Base-by-base conservation (phyloP, 2,888 invertebrate species). In the Siphonodentalium dalli region DNA sequence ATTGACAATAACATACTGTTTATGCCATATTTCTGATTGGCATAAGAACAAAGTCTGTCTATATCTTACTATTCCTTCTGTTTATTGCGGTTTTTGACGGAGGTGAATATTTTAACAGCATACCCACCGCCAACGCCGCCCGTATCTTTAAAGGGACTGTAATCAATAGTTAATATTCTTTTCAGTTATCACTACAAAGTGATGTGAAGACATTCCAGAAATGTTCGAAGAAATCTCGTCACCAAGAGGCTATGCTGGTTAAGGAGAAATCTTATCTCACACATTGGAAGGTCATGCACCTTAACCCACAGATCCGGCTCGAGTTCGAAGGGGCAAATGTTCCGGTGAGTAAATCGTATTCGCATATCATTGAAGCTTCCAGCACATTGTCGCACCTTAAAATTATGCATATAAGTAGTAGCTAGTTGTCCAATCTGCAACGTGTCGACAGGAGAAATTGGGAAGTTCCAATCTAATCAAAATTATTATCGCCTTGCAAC, bases 281-380 rank as follows among this genome's bases (percentile, higher is more conserved):
- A 24, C 71, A 75, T 49, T 81, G 79, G 79, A 66, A 68, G 44
- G 65, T 79, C 13, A 54, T 72, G 13, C 72, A 74, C 51, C 68
- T 66, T 21, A 71, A 81, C 54, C 81, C 81, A 13, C 65, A 70
- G 53, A 56, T 74, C 34, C 63, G 81, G 46, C 54, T 80, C 58
- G 81, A 81, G 51, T 68, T 71, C 55, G 78, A 79, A 58, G 69
- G 68, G 31, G 56, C 68, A 8, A 72, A 72, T 27, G 78, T 81
- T 4, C 71, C 68, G 24, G 81, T 79, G 66, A 70, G 65, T 64
- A 3, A n/a, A n/a, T n/a, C n/a, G n/a, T n/a, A n/a, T n/a, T n/a
- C n/a, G n/a, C n/a, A n/a, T n/a, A 24, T 4, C 9, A 24, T 15
- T n/a, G 15, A 24, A 31, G 2, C 31, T 31, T n/a, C 2, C 33